These are phyloP conservation scores for Ectropis grisescens DNA, from an alignment of 1,140 invertebrate species.

Conservation along the genomic window DNA sequence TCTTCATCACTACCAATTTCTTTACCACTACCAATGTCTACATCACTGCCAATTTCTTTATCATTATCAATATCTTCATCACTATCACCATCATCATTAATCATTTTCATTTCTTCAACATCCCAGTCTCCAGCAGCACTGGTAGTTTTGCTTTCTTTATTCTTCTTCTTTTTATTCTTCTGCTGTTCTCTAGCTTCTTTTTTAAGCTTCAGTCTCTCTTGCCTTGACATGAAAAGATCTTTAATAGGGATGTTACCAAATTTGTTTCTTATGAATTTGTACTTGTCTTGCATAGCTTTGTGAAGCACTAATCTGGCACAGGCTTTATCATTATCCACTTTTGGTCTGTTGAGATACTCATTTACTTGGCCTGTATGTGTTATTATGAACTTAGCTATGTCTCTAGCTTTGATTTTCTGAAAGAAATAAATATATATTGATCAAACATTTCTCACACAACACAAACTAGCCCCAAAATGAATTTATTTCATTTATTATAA, in stretches of 20 bases:
- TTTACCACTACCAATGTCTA: conserved; percentile 1
- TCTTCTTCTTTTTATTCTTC: conserved; percentile 43
- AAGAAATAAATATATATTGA: conserved; percentile 16
- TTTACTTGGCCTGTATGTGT: conserved; percentile 46
- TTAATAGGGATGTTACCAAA: conserved; percentile 47
- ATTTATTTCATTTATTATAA: conserved; percentile 1
- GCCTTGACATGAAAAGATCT: conserved; percentile 53
- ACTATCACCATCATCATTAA: conserved; percentile 10
- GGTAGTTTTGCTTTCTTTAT: conserved; percentile 27
- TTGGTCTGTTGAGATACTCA: conserved; percentile 46
- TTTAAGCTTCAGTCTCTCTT: conserved; percentile 50
- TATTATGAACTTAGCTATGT: conserved; percentile 48
- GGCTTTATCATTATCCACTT: conserved; percentile 43
- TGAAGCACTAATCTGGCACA: conserved; percentile 52
- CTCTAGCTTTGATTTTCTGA: conserved; percentile 58
- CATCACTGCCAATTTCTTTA: neutral
- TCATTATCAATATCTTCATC: conserved; percentile 8
- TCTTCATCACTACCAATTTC: conserved; percentile 4
- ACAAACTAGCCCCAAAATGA: too few relatives aligned
- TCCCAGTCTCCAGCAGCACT: conserved; percentile 38
- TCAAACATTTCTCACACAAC: too few relatives aligned
- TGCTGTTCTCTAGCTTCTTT: conserved; percentile 47
- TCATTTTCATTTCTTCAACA: conserved; percentile 29
- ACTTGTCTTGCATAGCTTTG: conserved; percentile 47
- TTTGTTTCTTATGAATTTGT: conserved; percentile 39